phyloP scores from a whole-genome alignment of 1,140 invertebrate genomes.

The Metopolophium dirhodum region DNA sequence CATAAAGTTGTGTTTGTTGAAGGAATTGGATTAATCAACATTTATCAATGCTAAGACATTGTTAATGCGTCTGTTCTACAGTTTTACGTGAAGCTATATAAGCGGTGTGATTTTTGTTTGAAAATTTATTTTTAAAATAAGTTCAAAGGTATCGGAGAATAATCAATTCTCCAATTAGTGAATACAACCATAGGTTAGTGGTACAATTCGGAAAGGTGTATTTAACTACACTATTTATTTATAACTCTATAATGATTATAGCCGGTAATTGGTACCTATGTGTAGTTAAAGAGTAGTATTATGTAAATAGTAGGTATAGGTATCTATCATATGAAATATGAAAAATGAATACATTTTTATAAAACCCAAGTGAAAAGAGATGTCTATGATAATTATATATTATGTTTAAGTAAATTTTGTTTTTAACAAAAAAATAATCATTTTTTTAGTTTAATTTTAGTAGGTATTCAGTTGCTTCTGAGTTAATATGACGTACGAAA shows the following conservation, averaged over 20 bases:
- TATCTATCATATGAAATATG: no score
- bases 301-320: neutral
- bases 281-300: neutral
- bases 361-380: neutral
- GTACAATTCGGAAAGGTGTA: neutral
- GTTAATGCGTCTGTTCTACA: neutral
- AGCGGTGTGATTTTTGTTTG: neutral
- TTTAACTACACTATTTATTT: neutral
- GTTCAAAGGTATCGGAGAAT: constrained; percentile 9
- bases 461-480: neutral
- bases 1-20: neutral
- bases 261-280: neutral
- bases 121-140: constrained; percentile 1
- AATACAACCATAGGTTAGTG: neutral
- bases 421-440: neutral
- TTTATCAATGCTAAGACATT: neutral
- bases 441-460: neutral
- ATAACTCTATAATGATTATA: neutral
- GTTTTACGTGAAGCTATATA: neutral
- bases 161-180: neutral
- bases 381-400: neutral
- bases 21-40: constrained; percentile 8
- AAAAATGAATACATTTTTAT: neutral
- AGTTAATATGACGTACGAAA: neutral
- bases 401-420: neutral